Percentiles rank a stretch among this genome's conserved stretches.
phyloP scores from a whole-genome alignment of 2,888 invertebrate species.

The Latrodectus elegans region DNA sequence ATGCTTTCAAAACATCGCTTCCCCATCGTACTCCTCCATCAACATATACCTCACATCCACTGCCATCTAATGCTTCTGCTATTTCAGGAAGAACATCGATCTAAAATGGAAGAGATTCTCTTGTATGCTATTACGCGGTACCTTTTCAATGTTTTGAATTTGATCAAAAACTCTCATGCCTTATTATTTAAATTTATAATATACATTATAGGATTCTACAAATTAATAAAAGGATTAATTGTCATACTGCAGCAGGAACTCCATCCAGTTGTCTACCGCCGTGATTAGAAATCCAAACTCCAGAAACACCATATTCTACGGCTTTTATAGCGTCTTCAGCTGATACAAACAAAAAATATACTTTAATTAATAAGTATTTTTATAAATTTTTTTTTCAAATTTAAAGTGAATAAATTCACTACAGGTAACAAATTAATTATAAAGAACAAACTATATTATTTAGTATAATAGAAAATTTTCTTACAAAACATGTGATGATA shows the following conservation, averaged over 20 bases:
- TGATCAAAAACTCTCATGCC: no score
- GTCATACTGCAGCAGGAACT: slow-evolving; percentile 44
- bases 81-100: slow-evolving; percentile 50
- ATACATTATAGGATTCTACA: not conserved
- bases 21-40: slow-evolving; percentile 54
- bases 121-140: no score
- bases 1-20: slow-evolving; percentile 34
- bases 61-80: slow-evolving; percentile 17
- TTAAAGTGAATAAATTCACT: no score
- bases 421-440: no score
- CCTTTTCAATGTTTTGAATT: no score
- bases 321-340: slow-evolving; percentile 47
- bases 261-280: slow-evolving; percentile 40
- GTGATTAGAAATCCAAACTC: slow-evolving; percentile 50
- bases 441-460: no score
- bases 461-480: no score
- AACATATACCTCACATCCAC: slow-evolving; percentile 37
- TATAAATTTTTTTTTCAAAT: no score
- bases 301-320: slow-evolving; percentile 23
- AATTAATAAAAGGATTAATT: not conserved
- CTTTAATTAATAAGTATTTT: no score
- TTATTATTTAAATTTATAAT: not conserved
- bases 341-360: slow-evolving; percentile 7
- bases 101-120: not conserved
- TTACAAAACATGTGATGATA: no score